Evolutionary conservation across 2,888 invertebrate genomes (phyloP).

Genomic region (Bombylius discolor): DNA sequence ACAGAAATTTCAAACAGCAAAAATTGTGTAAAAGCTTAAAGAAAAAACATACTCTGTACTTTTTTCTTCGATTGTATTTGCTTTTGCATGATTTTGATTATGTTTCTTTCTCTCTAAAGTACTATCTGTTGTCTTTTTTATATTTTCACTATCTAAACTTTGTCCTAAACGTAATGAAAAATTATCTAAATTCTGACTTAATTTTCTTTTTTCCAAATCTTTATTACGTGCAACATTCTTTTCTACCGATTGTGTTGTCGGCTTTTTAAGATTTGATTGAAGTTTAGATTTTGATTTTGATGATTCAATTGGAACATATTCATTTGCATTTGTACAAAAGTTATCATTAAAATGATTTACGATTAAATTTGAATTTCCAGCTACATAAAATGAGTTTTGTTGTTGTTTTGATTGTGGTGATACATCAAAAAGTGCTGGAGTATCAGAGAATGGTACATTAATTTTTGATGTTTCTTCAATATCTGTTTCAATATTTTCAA

Average conservation of each 20-base stretch:
- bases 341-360: constrained; percentile 34
- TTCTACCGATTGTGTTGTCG: constrained; percentile 39
- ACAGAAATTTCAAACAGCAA: neutral
- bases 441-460: constrained; percentile 29
- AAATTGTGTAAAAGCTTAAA: neutral
- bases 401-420: neutral
- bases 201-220: constrained; percentile 34
- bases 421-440: neutral
- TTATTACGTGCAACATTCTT: constrained; percentile 26
- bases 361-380: constrained; percentile 33
- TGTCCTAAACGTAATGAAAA: constrained; percentile 34
- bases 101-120: constrained; percentile 3
- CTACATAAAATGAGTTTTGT: constrained; percentile 16
- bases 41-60: constrained; percentile 19
- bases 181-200: constrained; percentile 38
- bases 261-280: constrained; percentile 35
- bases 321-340: constrained; percentile 16
- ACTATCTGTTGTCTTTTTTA: constrained; percentile 21
- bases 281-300: constrained; percentile 26
- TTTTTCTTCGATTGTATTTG: constrained; percentile 25
- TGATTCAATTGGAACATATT: constrained; percentile 25
- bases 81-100: neutral
- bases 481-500: constrained; percentile 34
- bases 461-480: constrained; percentile 23
- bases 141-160: constrained; percentile 22